A percentile compares a stretch with the other conserved stretches of the same genome.
Evolutionary conservation across 2,113 vertebrate genomes (phyloP).

Genomic region (Grammomys dolichurus): DNA sequence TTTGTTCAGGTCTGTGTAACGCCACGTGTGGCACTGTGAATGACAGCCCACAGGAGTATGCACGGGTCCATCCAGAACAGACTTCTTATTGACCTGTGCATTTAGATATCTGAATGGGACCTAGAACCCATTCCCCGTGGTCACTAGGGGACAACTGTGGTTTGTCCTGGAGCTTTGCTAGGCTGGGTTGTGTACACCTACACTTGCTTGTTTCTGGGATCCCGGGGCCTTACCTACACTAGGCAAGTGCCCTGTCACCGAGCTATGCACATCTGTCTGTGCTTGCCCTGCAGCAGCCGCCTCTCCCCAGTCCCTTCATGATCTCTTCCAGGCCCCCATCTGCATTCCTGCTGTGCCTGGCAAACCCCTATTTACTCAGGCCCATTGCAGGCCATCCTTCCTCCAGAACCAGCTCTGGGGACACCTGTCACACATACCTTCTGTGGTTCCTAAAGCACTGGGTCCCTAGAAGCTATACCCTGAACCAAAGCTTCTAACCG

Average conservation of each 20-base stretch:
- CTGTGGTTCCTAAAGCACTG: background rate
- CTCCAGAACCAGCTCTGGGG: background rate
- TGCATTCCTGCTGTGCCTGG: background rate
- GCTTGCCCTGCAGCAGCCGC: rapidly evolving
- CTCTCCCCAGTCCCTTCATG: background rate
- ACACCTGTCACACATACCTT: background rate
- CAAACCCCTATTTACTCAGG: background rate
- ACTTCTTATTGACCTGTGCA: background rate
- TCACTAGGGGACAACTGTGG: background rate
- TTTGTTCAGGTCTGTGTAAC: background rate
- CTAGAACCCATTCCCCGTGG: background rate
- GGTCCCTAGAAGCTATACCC: background rate
- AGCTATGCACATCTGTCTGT: background rate
- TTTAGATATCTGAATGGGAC: background rate
- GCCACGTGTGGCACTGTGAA: background rate
- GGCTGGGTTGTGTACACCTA: background rate
- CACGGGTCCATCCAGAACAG: background rate
- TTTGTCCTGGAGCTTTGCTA: background rate
- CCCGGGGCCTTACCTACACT: background rate
- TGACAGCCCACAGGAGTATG: background rate
- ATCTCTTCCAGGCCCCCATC: rapidly evolving
- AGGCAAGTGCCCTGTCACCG: background rate
- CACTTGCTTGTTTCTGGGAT: background rate
- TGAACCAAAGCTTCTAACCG: too few relatives aligned
- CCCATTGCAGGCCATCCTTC: background rate